Evolutionary conservation across 2,888 invertebrate species (phyloP).

Genomic region (Agrilus mali): DNA sequence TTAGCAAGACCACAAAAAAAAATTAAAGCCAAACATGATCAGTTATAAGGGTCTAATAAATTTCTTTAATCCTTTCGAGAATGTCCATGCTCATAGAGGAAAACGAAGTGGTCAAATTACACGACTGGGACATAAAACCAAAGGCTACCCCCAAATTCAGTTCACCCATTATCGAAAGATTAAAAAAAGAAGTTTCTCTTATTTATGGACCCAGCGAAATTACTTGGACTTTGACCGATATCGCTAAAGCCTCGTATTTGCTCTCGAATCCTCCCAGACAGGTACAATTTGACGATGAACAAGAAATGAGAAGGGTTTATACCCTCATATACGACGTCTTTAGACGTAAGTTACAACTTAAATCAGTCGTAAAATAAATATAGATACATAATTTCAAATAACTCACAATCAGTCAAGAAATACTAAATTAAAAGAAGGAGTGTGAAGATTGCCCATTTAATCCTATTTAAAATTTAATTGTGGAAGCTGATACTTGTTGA

Average conservation of each 20-base stretch:
- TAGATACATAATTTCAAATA: no score
- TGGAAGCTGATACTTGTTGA: no score
- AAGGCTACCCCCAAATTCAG: slow-evolving; percentile 16
- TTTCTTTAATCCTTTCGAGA: slow-evolving; percentile 10
- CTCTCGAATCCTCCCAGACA: slow-evolving; percentile 38
- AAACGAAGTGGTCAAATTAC: slow-evolving; percentile 19
- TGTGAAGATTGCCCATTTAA: no score
- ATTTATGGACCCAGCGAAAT: slow-evolving; percentile 15
- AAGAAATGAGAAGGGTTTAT: slow-evolving; percentile 61
- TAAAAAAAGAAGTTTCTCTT: slow-evolving; percentile 3
- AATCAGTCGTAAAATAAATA: no score
- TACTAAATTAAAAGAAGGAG: no score
- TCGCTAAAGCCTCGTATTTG: slow-evolving; percentile 44
- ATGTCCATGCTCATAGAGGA: slow-evolving; percentile 16
- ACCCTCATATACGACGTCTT: slow-evolving; percentile 63
- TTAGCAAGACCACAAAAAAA: no score
- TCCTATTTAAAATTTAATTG: no score
- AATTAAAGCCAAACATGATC: no score
- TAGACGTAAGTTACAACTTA: slow-evolving; percentile 48
- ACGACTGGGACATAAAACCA: slow-evolving; percentile 29
- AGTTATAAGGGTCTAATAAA: no score
- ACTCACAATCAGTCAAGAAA: no score
- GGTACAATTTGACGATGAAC: slow-evolving; percentile 47
- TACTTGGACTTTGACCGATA: slow-evolving; percentile 33
- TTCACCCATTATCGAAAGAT: slow-evolving; percentile 11